Evolutionary conservation across 2,113 vertebrate species (phyloP), one percentile per base, ranked within the genome.

Genomic region (Sapayoa aenigma): DNA sequence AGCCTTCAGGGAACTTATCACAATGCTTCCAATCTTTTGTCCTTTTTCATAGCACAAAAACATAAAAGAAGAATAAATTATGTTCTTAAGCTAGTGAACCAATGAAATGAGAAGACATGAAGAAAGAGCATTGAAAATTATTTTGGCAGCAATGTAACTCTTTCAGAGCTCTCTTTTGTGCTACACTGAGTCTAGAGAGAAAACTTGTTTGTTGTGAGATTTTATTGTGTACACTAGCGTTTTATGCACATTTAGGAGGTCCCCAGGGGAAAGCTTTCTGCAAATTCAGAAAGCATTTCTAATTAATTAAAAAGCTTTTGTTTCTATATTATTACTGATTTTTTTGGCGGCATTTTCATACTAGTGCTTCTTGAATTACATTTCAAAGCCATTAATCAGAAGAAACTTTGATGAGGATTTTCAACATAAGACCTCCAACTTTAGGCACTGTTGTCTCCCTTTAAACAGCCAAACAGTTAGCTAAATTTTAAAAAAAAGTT

Each of bases 281-380:
- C 33, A 42, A 79, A 59, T 58, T 79, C 56, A 4, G 3, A 95
- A 90, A 82, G 27, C 9, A 50, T 50, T 92, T 81, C 72, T 75
- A 85, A 89, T 88, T 88, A 92, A 90, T 92, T 93, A 9, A 69
- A 82, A 92, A 71, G 16, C 41, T 92, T 94, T 92, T 92, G 65
- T 87, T 93, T 59, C 63, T 58, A 22, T 24, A 30, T 37, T 80
- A 49, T 60, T 55, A n/a, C 13, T 47, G 50, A 59, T 35, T 84
- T 86, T 93, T 73, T 65, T 60, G 24, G 22, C 67, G 44, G 35
- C n/a, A 44, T 90, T 94, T 94, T 71, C 46, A 89, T 33, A 9
- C 44, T 90, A 76, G 47, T n/a, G 21, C 24, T 84, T 66, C 69
- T 75, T 79, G 24, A 87, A 68, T 89, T 80, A 56, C 66, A 84